A percentile compares a stretch with the other conserved stretches of the same genome.
phyloP scores from a whole-genome alignment of 2,888 invertebrate genomes.

The Orthosia gothica region DNA sequence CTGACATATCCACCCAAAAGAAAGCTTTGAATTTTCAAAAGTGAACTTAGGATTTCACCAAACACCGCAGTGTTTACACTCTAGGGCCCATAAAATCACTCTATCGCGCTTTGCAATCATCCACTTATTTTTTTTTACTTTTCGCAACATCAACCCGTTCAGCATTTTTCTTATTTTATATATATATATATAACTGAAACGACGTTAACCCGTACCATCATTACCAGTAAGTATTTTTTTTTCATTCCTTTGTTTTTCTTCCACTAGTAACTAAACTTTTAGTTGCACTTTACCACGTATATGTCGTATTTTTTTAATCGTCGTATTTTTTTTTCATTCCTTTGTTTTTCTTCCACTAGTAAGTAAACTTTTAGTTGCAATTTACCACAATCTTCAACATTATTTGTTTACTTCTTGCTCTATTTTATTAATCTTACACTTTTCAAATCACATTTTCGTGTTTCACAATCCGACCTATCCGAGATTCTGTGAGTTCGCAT shows the following conservation, averaged over 20 bases:
- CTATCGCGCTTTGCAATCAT: background rate
- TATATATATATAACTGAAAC: too few relatives aligned
- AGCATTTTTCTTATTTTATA: background rate
- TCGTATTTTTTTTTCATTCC: background rate
- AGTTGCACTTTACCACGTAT: slow-evolving; percentile 8
- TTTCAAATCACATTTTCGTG: background rate
- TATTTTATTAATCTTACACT: background rate
- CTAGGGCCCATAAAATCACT: background rate
- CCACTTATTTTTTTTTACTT: background rate
- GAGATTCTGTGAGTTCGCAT: background rate
- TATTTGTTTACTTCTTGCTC: background rate
- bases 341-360: background rate
- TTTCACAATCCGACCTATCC: background rate
- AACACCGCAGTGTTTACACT: background rate
- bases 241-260: background rate
- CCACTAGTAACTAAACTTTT: background rate
- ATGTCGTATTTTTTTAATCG: too few relatives aligned
- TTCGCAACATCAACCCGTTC: too few relatives aligned
- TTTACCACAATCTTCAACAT: background rate
- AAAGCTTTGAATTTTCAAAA: background rate
- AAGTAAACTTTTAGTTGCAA: background rate
- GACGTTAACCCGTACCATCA: background rate
- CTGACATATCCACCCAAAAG: background rate
- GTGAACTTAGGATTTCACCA: background rate
- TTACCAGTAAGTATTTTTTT: background rate